phyloP scores from a whole-genome alignment of 2,113 vertebrate species.

The Marmota monax region DNA sequence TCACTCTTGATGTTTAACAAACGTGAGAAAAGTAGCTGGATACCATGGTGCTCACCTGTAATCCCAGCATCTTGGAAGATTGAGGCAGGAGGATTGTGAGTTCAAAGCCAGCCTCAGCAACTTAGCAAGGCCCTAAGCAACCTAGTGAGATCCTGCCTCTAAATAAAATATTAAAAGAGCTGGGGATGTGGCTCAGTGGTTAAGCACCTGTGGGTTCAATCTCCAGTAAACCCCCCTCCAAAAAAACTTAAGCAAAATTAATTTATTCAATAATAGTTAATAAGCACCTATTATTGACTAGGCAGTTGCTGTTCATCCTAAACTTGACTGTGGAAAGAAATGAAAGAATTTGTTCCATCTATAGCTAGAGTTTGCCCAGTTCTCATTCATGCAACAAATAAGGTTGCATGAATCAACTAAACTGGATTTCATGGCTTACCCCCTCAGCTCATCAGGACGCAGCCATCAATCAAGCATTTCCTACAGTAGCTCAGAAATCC shows the following conservation, averaged over 20 bases:
- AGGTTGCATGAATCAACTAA: background rate
- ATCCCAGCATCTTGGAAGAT: too few relatives aligned
- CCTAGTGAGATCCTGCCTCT: too few relatives aligned
- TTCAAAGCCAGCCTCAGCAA: too few relatives aligned
- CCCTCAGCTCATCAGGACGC: background rate
- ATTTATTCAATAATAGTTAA: background rate
- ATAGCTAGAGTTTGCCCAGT: background rate
- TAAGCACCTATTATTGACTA: background rate
- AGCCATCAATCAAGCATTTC: background rate
- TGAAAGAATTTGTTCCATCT: background rate
- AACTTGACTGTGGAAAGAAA: background rate
- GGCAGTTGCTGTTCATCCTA: background rate
- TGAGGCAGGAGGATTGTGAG: too few relatives aligned
- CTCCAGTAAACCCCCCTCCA: too few relatives aligned
- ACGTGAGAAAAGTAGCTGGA: background rate
- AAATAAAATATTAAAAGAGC: too few relatives aligned
- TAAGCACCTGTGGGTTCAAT: too few relatives aligned
- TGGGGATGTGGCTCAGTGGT: too few relatives aligned
- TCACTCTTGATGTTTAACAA: slow-evolving; percentile 21
- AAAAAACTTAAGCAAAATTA: background rate
- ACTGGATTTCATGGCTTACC: background rate
- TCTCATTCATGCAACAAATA: background rate
- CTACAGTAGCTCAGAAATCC: slow-evolving; percentile 1
- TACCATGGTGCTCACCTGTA: too few relatives aligned
- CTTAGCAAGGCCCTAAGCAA: too few relatives aligned